Conservation (phyloP, 2,113 vertebrate genomes). For the Pterophyllum scalare region DNA sequence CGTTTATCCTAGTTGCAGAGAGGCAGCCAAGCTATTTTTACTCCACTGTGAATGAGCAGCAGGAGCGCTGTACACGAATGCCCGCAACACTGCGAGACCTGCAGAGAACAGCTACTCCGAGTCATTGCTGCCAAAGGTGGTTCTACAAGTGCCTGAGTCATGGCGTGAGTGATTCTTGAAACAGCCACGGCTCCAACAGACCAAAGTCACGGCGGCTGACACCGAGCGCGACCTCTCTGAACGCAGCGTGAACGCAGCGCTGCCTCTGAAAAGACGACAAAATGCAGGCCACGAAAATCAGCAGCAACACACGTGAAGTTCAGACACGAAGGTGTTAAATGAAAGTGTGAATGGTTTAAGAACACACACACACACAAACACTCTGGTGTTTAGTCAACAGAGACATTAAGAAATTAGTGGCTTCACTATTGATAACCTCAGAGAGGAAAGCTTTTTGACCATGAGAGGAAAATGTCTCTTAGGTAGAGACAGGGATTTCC, state of each 20-base stretch:
- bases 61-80: too few species aligned
- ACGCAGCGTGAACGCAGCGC: not conserved
- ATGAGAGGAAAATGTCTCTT: conserved; percentile 1
- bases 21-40: too few species aligned
- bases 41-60: too few species aligned
- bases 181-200: not conserved
- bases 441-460: conserved; percentile 29
- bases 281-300: not conserved
- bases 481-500: conserved; percentile 31
- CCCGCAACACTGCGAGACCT: rapidly evolving
- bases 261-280: not conserved
- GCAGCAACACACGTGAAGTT: not conserved
- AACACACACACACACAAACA: not conserved
- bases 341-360: not conserved
- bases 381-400: not conserved
- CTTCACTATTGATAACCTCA: conserved; percentile 14
- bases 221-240: not conserved
- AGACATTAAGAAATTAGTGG: not conserved
- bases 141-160: not conserved
- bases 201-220: not conserved
- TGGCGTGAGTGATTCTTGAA: not conserved
- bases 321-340: not conserved
- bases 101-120: not conserved
- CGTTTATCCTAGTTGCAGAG: too few species aligned
- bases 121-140: not conserved